phyloP scores from a whole-genome alignment of 2,113 vertebrate genomes.

The Crotalus horridus region DNA sequence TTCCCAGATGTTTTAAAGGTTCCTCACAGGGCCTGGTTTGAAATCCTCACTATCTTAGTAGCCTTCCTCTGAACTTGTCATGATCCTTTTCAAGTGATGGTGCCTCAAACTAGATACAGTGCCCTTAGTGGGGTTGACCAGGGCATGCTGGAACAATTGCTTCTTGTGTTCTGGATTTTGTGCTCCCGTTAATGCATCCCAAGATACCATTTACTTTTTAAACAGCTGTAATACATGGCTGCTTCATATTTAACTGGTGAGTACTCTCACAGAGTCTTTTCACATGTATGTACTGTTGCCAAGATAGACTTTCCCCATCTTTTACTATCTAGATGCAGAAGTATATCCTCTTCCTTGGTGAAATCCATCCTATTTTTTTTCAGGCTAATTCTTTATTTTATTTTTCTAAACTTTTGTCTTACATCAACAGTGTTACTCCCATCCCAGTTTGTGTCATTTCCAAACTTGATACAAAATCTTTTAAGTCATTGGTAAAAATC shows the following conservation, averaged over 20 bases:
- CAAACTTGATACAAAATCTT: neutral
- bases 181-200: neutral
- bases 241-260: neutral
- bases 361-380: neutral
- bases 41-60: neutral
- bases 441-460: neutral
- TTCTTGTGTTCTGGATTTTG: neutral
- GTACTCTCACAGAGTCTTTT: neutral
- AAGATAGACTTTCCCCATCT: neutral
- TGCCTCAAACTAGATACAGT: neutral
- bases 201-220: neutral
- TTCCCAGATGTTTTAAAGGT: neutral
- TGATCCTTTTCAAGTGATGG: neutral
- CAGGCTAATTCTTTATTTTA: neutral
- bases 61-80: neutral
- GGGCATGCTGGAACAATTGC: neutral
- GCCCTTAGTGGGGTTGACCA: neutral
- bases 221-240: neutral
- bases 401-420: neutral
- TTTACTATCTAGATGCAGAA: neutral
- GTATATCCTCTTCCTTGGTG: neutral
- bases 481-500: neutral
- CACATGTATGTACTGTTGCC: neutral
- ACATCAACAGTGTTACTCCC: neutral
- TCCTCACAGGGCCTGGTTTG: neutral